These are phyloP conservation scores for Thamnophis sirtalis DNA, from an alignment of 2,113 vertebrate genomes.

Conservation along the genomic window DNA sequence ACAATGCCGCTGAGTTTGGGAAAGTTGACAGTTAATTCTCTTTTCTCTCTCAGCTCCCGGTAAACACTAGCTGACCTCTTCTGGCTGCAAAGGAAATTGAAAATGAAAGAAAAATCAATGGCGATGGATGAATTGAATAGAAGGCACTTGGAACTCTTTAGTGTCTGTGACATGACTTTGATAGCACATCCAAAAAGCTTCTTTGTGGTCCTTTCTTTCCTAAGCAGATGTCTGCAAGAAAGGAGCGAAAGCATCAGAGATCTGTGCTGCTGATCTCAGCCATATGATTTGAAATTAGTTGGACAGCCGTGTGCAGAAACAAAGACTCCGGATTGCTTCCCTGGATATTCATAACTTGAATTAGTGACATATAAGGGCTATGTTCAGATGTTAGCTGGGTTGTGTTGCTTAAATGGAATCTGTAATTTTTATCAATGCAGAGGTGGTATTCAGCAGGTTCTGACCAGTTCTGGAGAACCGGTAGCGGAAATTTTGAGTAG, in stretches of 20 bases:
- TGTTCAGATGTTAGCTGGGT: background rate
- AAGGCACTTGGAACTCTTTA: background rate
- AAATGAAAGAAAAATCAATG: background rate
- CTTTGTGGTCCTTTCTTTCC: background rate
- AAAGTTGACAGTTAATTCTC: background rate
- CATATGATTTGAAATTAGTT: background rate
- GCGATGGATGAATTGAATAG: background rate
- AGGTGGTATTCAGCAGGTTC: too few relatives aligned
- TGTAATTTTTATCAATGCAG: background rate
- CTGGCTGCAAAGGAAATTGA: background rate
- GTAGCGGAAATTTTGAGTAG: too few relatives aligned
- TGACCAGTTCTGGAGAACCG: too few relatives aligned
- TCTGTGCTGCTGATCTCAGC: background rate
- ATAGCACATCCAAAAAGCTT: background rate
- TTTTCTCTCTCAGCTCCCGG: background rate
- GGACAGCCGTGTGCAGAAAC: background rate
- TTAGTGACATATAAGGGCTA: background rate
- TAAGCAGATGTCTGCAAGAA: background rate
- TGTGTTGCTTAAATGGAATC: background rate
- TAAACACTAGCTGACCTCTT: background rate
- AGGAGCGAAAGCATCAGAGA: background rate
- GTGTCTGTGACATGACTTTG: background rate
- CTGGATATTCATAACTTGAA: background rate
- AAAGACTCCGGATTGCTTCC: background rate
- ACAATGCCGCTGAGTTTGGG: background rate